A percentile compares a stretch with the other conserved stretches of the same genome.
Evolutionary conservation across 2,113 vertebrate genomes (phyloP).

Genomic region (Pitta sordida): DNA sequence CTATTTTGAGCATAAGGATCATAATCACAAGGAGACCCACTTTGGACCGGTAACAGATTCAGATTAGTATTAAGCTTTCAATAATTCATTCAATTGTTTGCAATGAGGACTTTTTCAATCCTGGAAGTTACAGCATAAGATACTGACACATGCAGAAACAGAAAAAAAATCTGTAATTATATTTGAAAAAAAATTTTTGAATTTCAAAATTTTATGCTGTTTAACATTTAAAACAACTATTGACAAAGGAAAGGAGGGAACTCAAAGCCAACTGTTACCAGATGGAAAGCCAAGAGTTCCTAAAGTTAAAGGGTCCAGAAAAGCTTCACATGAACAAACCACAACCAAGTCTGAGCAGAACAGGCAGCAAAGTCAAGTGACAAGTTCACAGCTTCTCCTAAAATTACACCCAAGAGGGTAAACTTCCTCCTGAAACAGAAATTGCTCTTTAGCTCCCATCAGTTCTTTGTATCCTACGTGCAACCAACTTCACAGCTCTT

Average conservation of each 20-base stretch:
- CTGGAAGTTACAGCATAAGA: background rate
- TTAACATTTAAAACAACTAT: background rate
- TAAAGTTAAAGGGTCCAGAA: background rate
- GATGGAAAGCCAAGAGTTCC: background rate
- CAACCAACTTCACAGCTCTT: background rate
- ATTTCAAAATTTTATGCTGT: background rate
- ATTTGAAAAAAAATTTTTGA: background rate
- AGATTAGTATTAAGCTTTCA: background rate
- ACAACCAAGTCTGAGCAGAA: background rate
- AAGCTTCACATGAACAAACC: background rate
- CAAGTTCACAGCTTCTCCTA: background rate
- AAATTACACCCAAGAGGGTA: background rate
- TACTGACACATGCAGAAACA: fast-evolving
- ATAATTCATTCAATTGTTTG: background rate
- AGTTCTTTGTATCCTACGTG: background rate
- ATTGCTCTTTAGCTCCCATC: background rate
- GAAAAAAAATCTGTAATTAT: background rate
- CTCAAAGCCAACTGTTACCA: background rate
- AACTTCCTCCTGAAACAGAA: background rate
- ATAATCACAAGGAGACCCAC: background rate
- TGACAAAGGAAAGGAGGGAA: background rate
- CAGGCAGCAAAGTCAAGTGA: background rate
- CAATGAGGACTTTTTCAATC: background rate
- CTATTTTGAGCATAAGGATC: background rate
- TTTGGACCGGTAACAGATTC: background rate